These are phyloP conservation scores for Heliocidaris erythrogramma DNA, from an alignment of 35 echinoderm and acorn worm genomes.

Conservation along the genomic window DNA sequence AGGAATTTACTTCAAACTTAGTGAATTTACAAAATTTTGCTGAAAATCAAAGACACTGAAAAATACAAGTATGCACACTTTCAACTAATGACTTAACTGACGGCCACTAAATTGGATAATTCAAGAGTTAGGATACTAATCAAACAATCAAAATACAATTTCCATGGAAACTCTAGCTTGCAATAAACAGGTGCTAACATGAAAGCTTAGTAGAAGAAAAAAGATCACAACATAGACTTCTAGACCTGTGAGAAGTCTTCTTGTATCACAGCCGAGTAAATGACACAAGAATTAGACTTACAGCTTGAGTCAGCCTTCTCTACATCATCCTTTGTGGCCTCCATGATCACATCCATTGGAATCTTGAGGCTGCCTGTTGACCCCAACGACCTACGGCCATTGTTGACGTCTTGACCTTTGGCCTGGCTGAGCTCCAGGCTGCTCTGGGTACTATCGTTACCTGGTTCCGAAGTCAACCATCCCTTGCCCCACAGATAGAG, in stretches of 20 bases:
- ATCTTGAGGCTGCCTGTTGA: conserved; percentile 58
- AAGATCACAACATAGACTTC: neutral
- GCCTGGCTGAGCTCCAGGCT: conserved; percentile 60
- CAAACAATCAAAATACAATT: no score
- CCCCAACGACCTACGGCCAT: conserved; percentile 49
- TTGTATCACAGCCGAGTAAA: neutral
- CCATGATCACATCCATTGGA: conserved; percentile 24
- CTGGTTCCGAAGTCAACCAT: conserved; percentile 45
- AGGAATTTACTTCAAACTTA: no score
- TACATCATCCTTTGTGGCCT: conserved; percentile 15
- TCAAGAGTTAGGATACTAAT: no score
- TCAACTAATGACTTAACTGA: no score
- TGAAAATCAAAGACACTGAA: no score
- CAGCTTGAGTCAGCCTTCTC: neutral
- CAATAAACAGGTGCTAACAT: no score
- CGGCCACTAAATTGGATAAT: neutral
- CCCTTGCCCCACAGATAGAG: conserved; percentile 95
- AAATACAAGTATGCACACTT: no score
- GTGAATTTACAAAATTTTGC: no score
- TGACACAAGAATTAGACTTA: neutral
- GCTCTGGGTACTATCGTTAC: conserved; percentile 86
- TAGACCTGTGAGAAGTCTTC: neutral
- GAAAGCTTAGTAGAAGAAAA: no score
- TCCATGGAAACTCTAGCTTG: no score
- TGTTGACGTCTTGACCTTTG: conserved; percentile 39